Conservation (phyloP, 2,797 vertebrate genomes). For the Lateolabrax maculatus region DNA sequence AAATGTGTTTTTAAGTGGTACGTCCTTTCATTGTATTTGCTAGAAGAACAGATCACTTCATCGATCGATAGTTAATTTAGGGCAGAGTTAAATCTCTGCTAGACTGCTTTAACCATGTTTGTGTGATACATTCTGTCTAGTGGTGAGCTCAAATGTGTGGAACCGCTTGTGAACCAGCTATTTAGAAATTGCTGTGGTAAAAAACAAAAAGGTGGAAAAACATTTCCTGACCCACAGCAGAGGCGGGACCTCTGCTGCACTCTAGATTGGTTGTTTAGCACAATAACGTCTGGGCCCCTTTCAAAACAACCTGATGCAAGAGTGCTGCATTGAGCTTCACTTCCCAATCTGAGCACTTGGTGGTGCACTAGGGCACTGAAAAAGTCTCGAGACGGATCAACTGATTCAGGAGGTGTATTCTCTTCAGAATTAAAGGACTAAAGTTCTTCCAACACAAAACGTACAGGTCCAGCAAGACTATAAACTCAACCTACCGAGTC, state of each 20-base stretch:
- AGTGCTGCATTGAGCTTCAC: conserved; percentile 8
- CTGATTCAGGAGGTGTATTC: background rate
- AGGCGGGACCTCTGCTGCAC: conserved; percentile 27
- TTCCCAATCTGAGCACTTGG: conserved; percentile 69
- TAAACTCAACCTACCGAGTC: conserved; percentile 88
- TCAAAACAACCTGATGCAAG: conserved; percentile 59
- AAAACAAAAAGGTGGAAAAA: conserved; percentile 65
- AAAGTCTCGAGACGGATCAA: background rate
- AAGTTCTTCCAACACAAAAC: background rate
- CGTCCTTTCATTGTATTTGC: too few species aligned
- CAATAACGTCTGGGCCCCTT: conserved; percentile 27
- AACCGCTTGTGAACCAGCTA: conserved; percentile 39
- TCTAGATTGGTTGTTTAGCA: conserved; percentile 37
- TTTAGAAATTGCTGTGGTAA: conserved; percentile 59
- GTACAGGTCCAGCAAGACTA: background rate
- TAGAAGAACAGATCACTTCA: background rate
- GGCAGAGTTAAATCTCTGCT: background rate
- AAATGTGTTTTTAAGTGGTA: too few species aligned
- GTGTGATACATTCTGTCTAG: conserved; percentile 5
- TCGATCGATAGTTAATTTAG: background rate
- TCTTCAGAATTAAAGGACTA: background rate
- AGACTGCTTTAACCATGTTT: conserved; percentile 2
- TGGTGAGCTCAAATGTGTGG: conserved; percentile 26
- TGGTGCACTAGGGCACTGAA: conserved; percentile 56
- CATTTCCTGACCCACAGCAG: conserved; percentile 36